These are phyloP conservation scores for Ardeotis arabs DNA, from an alignment of 2,113 vertebrate genomes.

Conservation along the genomic window DNA sequence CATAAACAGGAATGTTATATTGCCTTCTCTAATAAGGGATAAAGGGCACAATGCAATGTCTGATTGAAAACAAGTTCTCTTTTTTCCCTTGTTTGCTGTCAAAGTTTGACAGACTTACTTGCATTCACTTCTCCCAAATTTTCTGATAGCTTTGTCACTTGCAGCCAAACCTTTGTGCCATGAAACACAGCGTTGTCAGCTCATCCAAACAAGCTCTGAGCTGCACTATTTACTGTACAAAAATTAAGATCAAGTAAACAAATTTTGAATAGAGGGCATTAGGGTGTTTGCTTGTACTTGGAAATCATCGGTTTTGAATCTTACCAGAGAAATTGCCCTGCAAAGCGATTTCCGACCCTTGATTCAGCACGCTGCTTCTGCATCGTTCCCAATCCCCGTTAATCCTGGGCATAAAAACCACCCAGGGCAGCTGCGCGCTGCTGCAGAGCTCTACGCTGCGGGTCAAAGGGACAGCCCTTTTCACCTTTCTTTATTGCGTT, in stretches of 20 bases:
- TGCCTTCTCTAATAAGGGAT: neutral
- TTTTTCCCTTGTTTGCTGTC: neutral
- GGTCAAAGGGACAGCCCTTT: neutral
- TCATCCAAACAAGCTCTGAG: neutral
- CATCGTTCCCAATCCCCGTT: conserved; percentile 16
- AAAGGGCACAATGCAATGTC: neutral
- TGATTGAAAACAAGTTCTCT: neutral
- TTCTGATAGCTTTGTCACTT: neutral
- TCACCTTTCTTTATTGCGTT: neutral
- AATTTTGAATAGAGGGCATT: neutral
- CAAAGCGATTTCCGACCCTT: conserved; percentile 6
- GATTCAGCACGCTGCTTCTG: conserved; percentile 49
- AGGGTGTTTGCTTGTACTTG: neutral
- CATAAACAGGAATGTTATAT: neutral
- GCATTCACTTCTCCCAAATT: neutral
- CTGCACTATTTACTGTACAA: neutral
- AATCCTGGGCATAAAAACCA: conserved; percentile 42
- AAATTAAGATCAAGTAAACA: neutral
- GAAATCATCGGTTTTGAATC: neutral
- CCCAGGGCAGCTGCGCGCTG: neutral
- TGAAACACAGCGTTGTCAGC: neutral
- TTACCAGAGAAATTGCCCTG: neutral
- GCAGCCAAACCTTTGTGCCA: neutral
- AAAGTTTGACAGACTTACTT: neutral
- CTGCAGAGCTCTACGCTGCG: neutral